A percentile compares a stretch with the other conserved stretches of the same genome.
Conservation (phyloP, 2,113 vertebrate species). For the Tylochromis polylepis region DNA sequence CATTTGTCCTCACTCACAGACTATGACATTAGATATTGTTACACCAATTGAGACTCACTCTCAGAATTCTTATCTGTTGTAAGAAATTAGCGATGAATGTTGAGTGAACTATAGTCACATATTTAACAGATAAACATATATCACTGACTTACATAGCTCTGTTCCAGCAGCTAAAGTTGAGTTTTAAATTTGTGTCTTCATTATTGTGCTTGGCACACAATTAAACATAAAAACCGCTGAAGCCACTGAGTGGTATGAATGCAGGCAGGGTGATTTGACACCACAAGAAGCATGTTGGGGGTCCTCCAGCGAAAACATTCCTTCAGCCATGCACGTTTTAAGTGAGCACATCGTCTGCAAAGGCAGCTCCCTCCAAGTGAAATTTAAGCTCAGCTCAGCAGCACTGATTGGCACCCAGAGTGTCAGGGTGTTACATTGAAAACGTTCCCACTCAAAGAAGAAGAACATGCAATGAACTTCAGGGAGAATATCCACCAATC, state of each 20-base stretch:
- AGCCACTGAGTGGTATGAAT: not conserved
- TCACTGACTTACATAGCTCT: not conserved
- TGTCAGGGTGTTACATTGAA: conserved; percentile 10
- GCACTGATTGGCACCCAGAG: not conserved
- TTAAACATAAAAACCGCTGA: not conserved
- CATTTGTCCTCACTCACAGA: not conserved
- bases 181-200: not conserved
- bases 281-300: not conserved
- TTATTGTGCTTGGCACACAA: not conserved
- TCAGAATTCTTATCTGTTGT: not conserved
- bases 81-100: not conserved
- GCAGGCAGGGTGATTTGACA: not conserved
- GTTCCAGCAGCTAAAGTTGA: not conserved
- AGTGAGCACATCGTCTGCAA: not conserved
- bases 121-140: not conserved
- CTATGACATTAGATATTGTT: not conserved
- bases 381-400: conserved; percentile 20
- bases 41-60: not conserved
- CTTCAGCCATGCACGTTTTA: not conserved
- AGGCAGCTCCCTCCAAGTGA: conserved; percentile 33
- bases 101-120: not conserved
- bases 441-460: not conserved
- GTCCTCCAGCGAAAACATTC: not conserved
- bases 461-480: not conserved
- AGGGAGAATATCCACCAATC: not conserved